Conservation (phyloP, 2,888 invertebrate genomes). For the Lissocephala sabroskyi region DNA sequence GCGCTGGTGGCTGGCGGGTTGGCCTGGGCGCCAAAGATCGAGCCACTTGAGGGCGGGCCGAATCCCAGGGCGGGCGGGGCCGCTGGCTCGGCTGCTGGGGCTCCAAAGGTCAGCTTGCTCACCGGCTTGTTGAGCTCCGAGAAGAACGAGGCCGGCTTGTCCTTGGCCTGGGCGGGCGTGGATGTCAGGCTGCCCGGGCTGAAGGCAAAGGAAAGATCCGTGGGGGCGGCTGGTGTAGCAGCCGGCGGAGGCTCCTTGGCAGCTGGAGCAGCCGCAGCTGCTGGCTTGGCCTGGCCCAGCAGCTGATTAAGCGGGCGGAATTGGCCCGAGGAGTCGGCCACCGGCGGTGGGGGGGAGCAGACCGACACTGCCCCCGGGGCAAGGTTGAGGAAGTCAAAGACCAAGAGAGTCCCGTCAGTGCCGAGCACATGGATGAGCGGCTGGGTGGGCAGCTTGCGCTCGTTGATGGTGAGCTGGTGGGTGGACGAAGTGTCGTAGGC, state of each 20-base stretch:
- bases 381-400: constrained; percentile 84
- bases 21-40: too few relatives aligned
- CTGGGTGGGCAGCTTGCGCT: constrained; percentile 79
- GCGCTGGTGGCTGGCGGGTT: too few relatives aligned
- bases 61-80: constrained; percentile 17
- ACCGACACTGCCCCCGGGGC: constrained; percentile 75
- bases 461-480: constrained; percentile 79
- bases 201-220: constrained; percentile 53
- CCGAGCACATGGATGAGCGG: constrained; percentile 85
- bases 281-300: constrained; percentile 10
- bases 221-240: constrained; percentile 4
- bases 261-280: constrained; percentile 1
- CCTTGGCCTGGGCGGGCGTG: constrained; percentile 62
- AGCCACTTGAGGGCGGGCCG: constrained; percentile 1
- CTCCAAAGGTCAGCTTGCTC: constrained; percentile 22
- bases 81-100: constrained; percentile 16
- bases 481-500: constrained; percentile 81
- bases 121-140: constrained; percentile 24
- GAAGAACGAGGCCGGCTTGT: constrained; percentile 42
- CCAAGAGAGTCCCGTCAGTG: constrained; percentile 83
- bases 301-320: constrained; percentile 52
- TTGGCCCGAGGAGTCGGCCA: constrained; percentile 69
- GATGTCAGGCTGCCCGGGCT: constrained; percentile 58
- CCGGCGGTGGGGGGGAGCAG: constrained; percentile 77
- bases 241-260: constrained; percentile 1